These are phyloP conservation scores for Brotula barbata DNA, from an alignment of 2,797 vertebrate genomes.

Conservation along the genomic window DNA sequence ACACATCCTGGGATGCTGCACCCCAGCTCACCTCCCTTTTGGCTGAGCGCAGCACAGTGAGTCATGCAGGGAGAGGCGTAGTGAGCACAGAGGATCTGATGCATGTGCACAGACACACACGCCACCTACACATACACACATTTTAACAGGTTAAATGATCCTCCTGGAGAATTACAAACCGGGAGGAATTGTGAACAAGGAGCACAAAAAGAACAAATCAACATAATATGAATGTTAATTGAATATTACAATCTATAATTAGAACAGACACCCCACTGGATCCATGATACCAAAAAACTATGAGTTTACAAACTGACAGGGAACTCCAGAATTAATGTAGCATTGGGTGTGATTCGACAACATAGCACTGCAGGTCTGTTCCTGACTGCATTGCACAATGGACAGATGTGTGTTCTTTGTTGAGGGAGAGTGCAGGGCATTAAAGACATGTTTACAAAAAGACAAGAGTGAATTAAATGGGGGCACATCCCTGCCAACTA, in stretches of 20 bases:
- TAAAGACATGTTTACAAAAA: background rate
- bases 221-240: background rate
- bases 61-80: conserved; percentile 73
- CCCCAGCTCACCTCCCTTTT: conserved; percentile 59
- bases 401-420: conserved; percentile 52
- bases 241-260: conserved; percentile 3
- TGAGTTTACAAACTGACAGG: conserved; percentile 6
- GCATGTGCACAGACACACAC: conserved; percentile 14
- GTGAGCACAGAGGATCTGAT: conserved; percentile 46
- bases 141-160: conserved; percentile 14
- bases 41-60: conserved; percentile 66
- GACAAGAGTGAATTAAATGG: conserved; percentile 13
- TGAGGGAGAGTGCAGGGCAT: conserved; percentile 33
- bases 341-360: conserved; percentile 17
- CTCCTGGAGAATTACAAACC: conserved; percentile 11
- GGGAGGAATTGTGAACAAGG: background rate
- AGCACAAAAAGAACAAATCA: conserved; percentile 3
- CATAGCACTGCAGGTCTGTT: conserved; percentile 12
- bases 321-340: conserved; percentile 2
- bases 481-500: background rate
- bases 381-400: conserved; percentile 50
- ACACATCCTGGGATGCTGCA: conserved; percentile 64
- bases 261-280: background rate
- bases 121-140: background rate
- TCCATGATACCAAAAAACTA: background rate